These are phyloP conservation scores for Saiga tatarica DNA, from an alignment of 2,113 vertebrate genomes.

Conservation along the genomic window DNA sequence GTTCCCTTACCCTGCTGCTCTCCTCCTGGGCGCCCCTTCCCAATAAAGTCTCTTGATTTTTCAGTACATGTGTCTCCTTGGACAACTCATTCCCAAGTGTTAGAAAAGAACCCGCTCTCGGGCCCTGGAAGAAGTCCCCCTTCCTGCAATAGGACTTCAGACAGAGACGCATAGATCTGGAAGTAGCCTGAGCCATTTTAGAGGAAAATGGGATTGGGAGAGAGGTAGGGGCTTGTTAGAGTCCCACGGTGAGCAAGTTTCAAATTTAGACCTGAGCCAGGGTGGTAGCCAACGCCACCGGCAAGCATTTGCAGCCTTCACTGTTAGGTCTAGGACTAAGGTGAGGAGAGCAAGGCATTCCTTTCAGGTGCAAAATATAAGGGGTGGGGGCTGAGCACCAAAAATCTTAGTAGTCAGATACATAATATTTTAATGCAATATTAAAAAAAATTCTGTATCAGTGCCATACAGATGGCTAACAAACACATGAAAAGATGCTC, in stretches of 20 bases:
- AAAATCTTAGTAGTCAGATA: not conserved
- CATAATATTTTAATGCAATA: not conserved
- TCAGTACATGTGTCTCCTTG: not conserved
- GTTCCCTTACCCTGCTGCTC: not conserved
- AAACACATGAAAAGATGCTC: not conserved
- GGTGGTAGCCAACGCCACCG: rapidly evolving
- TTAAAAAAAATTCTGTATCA: not conserved
- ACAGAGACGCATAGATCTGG: not conserved
- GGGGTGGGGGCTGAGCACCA: not conserved
- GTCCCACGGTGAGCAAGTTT: not conserved
- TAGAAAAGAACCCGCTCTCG: not conserved
- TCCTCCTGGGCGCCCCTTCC: not conserved
- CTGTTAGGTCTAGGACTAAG: not conserved
- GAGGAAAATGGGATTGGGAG: not conserved
- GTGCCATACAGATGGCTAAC: not conserved
- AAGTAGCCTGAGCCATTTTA: not conserved
- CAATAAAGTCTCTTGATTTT: not conserved
- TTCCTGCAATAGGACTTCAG: not conserved
- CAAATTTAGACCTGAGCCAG: not conserved
- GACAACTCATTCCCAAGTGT: not conserved
- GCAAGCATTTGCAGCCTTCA: not conserved
- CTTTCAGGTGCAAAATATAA: not conserved
- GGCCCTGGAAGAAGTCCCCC: not conserved
- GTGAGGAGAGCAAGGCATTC: not conserved
- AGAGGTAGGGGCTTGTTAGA: not conserved